A percentile compares a stretch with the other conserved stretches of the same genome.
These are phyloP conservation scores for Pemphigus obesinymphae DNA, from an alignment of 1,140 invertebrate species.

Conservation along the genomic window DNA sequence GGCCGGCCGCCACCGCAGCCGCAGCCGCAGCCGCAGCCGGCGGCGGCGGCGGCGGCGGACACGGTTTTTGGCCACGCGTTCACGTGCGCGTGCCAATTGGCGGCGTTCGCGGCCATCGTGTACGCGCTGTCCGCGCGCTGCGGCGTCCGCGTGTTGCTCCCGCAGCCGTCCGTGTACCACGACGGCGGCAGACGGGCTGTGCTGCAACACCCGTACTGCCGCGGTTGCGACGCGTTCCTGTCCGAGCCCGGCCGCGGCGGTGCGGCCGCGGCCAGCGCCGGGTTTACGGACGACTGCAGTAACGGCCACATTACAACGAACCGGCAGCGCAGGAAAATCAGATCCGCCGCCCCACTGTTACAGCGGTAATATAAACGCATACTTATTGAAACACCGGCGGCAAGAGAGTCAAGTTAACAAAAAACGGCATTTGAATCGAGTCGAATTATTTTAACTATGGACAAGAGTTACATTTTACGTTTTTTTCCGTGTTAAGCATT, in stretches of 20 bases:
- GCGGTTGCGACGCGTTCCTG: neutral
- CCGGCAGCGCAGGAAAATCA: neutral
- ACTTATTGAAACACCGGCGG: no score
- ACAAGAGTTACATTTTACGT: no score
- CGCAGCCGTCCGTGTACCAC: neutral
- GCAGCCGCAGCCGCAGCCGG: neutral
- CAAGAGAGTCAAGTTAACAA: no score
- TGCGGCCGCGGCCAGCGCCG: neutral
- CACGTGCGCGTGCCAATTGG: neutral
- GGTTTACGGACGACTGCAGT: neutral
- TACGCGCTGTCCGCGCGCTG: neutral
- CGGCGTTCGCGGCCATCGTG: neutral
- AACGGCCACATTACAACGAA: neutral
- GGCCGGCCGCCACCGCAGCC: neutral
- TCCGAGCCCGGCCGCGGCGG: neutral
- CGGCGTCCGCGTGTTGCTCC: neutral
- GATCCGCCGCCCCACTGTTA: neutral
- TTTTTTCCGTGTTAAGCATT: no score
- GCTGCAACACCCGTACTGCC: neutral
- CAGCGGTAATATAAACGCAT: no score
- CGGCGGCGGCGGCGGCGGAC: neutral
- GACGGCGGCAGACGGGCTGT: neutral
- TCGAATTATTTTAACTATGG: no score
- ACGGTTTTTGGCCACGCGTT: neutral
- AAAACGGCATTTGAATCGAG: no score